These are phyloP conservation scores for Pocillopora verrucosa DNA, from an alignment of 64 coral and sea anemone species.

Conservation along the genomic window DNA sequence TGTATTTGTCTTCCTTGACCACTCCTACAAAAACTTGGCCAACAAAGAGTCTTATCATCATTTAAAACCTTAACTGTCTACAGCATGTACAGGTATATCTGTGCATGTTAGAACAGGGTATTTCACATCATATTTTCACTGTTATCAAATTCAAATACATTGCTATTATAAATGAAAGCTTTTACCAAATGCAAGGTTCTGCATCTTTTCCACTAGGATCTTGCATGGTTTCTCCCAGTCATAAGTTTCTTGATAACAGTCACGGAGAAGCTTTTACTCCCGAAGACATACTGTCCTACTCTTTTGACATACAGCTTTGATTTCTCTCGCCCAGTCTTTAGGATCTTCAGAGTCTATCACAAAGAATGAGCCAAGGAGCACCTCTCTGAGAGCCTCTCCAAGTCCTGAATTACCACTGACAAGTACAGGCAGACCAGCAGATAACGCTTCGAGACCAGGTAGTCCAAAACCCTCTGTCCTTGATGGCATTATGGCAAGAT, in stretches of 20 bases:
- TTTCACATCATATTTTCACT: too few species aligned
- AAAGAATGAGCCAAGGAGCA: not conserved
- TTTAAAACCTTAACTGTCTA: too few species aligned
- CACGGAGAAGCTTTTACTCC: not conserved
- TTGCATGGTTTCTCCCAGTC: not conserved
- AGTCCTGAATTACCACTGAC: slow-evolving; percentile 31
- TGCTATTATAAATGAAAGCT: too few species aligned
- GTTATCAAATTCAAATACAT: too few species aligned
- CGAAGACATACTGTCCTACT: not conserved
- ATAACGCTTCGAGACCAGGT: slow-evolving; percentile 19
- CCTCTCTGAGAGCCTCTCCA: not conserved
- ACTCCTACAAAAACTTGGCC: too few species aligned
- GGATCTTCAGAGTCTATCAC: not conserved
- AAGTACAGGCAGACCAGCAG: slow-evolving; percentile 13
- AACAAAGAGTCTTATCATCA: too few species aligned
- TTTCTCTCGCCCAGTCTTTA: not conserved
- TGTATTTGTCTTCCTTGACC: too few species aligned
- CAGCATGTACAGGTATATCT: too few species aligned
- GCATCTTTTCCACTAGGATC: not conserved
- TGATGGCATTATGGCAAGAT: slow-evolving; percentile 22
- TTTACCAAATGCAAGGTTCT: not conserved
- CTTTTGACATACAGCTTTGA: not conserved
- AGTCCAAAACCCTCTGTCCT: slow-evolving; percentile 20
- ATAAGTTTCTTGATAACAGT: not conserved
- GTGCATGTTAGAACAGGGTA: too few species aligned